Evolutionary conservation across 2,797 vertebrate species (phyloP), one percentile per base, ranked within the genome.

Genomic region (Oreochromis grahami): DNA sequence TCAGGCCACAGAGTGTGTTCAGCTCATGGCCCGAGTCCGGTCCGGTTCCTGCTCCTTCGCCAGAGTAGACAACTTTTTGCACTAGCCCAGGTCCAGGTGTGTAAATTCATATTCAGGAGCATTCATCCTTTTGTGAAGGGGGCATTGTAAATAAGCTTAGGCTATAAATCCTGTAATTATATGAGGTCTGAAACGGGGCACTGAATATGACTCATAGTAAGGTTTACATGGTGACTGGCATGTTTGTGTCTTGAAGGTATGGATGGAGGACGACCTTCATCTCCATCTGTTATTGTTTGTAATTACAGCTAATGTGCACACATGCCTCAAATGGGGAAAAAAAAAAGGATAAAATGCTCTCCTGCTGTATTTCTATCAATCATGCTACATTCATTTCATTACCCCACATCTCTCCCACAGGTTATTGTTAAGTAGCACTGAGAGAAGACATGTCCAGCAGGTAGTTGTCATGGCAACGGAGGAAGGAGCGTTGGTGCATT

Each of bases 51-150:
- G 98, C 94, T 99, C 98, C 86, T 99, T 99, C 79, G 98, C 98
- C 97, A 98, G 98, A 97, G 97, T 99, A 15, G 98, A 99, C 80
- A 98, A 98, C 96, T 99, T 98, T 97, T 98, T 99, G 98, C 98
- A 99, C 98, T 99, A 98, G 96, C 97, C 94, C 92, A 83, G 88
- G 90, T 93, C 91, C 95, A 96, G 95, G 95, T 97, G 90, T 86
- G 92, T 93, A 10, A 9, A 3, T 10, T 29, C 5, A 58, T 45
- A 4, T 14, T 50, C 11, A 32, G 26, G 24, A 72, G 43, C 19
- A 17, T 29, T 29, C 68, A 17, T 43, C 36, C 38, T 10, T 70
- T 10, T 17, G 41, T 26, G 2, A 45, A 38, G 24, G 15, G 38
- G 68, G 6, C 12, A 6, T 43, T 68, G 13, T 43, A 15, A 43